Base-by-base conservation (phyloP, 2,888 invertebrate genomes). In the Agrotis ipsilon region DNA sequence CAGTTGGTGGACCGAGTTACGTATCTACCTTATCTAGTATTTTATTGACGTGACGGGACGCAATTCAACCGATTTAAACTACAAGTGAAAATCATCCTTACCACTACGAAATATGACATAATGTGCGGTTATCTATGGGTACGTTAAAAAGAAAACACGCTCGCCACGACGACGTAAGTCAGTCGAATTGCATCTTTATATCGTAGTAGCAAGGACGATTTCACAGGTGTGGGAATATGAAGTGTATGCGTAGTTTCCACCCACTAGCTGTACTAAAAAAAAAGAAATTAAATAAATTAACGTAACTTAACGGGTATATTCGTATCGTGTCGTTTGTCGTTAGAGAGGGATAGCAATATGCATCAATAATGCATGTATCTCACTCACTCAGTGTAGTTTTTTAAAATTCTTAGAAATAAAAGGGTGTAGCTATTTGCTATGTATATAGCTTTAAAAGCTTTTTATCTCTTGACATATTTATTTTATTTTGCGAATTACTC, bases 231-330 rank as follows among this genome's bases (percentile, higher is more conserved):
- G 19, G 16, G 46, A 11, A 2, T 19, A 48, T 11, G 19, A 16
- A 1, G 7, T 16, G 21, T 13, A 21, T 46, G 13, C 13, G 19
- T 27, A 32, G 1, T 46, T 18, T 21, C 19, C 5, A 3, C 32
- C 18, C 32, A n/a, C 21, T n/a, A 14, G 21, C 32, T n/a, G 43
- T 54, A 75, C 58, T 61, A 5, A 54, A 64, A 48, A 48, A 59
- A 7, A 49, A 64, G 39, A 45, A 19, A 61, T 60, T 52, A 39
- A n/a, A 73, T 59, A 48, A n/a, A 54, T 59, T 39, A 39, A 39
- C 9, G 7, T 61, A 62, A 65, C 43, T 39, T 72, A 72, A 80
- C 72, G 78, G 80, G 64, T 80, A 78, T 69, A 67, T 72, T 75
- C 76, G 67, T 72, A 60, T 72, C 72, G 71, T 65, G 72, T 72